Base-by-base conservation (phyloP, 2,888 invertebrate genomes). In the Icerya purchasi region DNA sequence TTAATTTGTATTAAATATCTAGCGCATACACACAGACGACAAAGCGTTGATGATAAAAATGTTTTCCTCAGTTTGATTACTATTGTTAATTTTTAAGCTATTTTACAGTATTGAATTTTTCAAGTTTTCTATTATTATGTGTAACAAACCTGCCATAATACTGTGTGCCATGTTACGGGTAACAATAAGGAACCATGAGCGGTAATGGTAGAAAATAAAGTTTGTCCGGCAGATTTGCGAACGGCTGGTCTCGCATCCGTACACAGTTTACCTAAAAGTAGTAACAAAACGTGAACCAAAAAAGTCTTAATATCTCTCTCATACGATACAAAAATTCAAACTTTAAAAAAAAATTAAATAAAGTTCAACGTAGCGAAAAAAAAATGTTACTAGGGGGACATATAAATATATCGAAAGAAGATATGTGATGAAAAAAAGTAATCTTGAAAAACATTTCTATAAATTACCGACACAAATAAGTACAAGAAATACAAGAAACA, bases 211-310 rank as follows among this genome's bases (percentile, higher is more conserved):
- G 94, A 94, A 75, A 98, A 96, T 59, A 98, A 75, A 0, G 98
- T 98, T 75, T 97, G 96, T 54, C 92, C 89, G 5, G 96, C 93
- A 3, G 94, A 94, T 73, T 96, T 93, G 3, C 97, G 81, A 0
- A 97, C 94, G 0, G 97, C 94, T 0, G 97, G 96, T 22, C 97
- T 80, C 10, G 85, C 75, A 72, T 98, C 97, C 53, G 96, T 92
- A 69, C 97, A 98, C 50, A 97, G 74, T 69, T 89, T 89, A 53
- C 87, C 83, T 82, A 54, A 0, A 56, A 24, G 18, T 22, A 22
- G 18, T 22, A 54, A 54, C 8, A 54, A 22, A 54, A 22, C n/a
- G n/a, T 21, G 8, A 19, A 53, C 19, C 19, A 20, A n/a, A 53
- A 8, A 53, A 14, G 14, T 8, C 10, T 8, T 18, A 20, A 8